Conservation (phyloP, 2,113 vertebrate genomes). For the Ictalurus furcatus region DNA sequence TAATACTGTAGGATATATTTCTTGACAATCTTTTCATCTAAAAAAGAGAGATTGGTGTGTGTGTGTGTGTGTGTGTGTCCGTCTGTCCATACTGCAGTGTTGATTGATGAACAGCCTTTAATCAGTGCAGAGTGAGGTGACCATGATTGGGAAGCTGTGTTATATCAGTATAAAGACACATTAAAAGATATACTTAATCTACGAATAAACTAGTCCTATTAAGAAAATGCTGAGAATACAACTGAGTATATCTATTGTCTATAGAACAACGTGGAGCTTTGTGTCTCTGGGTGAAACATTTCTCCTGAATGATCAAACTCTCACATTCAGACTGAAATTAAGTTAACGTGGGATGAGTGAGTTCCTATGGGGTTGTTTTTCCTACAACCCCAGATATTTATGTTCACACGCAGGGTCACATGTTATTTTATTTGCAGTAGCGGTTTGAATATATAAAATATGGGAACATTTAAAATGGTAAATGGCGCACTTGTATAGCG, state of each 20-base stretch:
- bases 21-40: background rate
- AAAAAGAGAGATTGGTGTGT: background rate
- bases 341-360: background rate
- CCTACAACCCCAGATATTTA: background rate
- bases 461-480: background rate
- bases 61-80: background rate
- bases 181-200: background rate
- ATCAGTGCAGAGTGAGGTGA: constrained; percentile 17
- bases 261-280: background rate
- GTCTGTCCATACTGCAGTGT: background rate
- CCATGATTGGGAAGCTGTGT: background rate
- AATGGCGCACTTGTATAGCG: no score
- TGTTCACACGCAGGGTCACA: background rate
- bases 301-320: background rate
- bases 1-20: background rate
- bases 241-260: background rate
- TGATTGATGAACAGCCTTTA: constrained; percentile 25
- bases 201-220: background rate
- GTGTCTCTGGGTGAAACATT: background rate
- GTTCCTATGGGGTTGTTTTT: background rate
- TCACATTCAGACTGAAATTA: background rate
- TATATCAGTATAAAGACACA: background rate
- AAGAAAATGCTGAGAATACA: background rate
- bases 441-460: background rate
- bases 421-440: background rate